phyloP scores from a whole-genome alignment of 2,888 invertebrate genomes.

The Protonemura montana region DNA sequence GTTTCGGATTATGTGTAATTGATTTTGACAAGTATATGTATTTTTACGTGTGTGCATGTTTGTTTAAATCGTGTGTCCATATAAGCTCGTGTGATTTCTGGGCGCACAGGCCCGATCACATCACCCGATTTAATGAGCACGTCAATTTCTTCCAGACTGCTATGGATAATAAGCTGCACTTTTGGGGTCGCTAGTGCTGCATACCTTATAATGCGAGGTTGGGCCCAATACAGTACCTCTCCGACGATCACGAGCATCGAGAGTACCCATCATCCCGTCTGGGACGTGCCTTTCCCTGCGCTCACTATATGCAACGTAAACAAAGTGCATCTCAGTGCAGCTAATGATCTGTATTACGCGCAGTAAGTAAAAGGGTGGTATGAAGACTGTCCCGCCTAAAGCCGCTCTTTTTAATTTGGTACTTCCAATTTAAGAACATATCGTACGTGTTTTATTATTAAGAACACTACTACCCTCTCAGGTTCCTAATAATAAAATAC shows the following conservation, averaged over 20 bases:
- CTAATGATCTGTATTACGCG: slow-evolving; percentile 42
- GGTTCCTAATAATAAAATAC: too few relatives aligned
- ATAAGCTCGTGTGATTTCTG: too few relatives aligned
- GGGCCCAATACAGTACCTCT: slow-evolving; percentile 48
- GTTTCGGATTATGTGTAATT: too few relatives aligned
- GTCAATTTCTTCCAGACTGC: slow-evolving; percentile 33
- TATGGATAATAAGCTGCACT: slow-evolving; percentile 45
- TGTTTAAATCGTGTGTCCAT: too few relatives aligned
- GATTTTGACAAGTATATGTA: too few relatives aligned
- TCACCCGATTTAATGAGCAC: too few relatives aligned
- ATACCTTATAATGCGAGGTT: slow-evolving; percentile 46
- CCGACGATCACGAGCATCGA: slow-evolving; percentile 50
- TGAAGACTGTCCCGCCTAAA: neutral
- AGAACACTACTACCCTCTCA: too few relatives aligned
- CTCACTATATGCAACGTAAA: slow-evolving; percentile 50
- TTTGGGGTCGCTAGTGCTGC: slow-evolving; percentile 45
- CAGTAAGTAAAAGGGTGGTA: slow-evolving; percentile 38
- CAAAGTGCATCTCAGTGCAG: slow-evolving; percentile 48
- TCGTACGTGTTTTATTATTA: too few relatives aligned
- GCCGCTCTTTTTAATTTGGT: too few relatives aligned
- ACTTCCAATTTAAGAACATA: too few relatives aligned
- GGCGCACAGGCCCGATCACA: too few relatives aligned
- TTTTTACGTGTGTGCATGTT: too few relatives aligned
- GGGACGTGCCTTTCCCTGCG: slow-evolving; percentile 50
- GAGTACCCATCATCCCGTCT: slow-evolving; percentile 50